Evolutionary conservation across 1,140 invertebrate species (phyloP), one percentile per base, ranked within the genome.

Genomic region (Papilio polytes): DNA sequence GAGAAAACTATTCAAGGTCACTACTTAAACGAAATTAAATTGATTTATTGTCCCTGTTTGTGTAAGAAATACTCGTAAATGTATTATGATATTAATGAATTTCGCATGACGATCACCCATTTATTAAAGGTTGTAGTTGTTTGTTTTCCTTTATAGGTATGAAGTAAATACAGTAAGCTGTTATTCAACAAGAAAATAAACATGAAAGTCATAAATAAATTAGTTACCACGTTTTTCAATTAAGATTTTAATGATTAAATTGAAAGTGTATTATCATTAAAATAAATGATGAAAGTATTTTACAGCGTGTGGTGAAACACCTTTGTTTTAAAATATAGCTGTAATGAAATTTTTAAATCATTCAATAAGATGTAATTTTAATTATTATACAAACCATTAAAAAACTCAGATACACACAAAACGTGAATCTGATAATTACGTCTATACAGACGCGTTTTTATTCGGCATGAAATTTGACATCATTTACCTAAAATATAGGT

Each of bases 401-500:
- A 18, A 51, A 18, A 51, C 15, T 51, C 15, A 15, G 18, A 18
- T 18, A 56, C 18, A 20, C n/a, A 1, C 8, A 53, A 20, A 56
- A 20, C 7, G 18, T 20, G 53, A n/a, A 56, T 56, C n/a, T 20
- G 6, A 56, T n/a, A n/a, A n/a, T 56, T 56, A 56, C n/a, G 53
- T 20, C 53, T 20, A n/a, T 56, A 20, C 53, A 20, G n/a, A 56
- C 18, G 6, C 3, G 15, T 51, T 51, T 51, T 51, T 6, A 53
- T 53, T n/a, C 7, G 18, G 15, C 18, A 53, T 53, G 51, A 53
- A 18, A 53, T 48, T 48, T 48, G 46, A 48, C 46, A 48, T 48
- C 6, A 48, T 85, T 85, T 85, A 83, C 84, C 66, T 74, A 78
- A 85, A 83, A 84, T 70, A 80, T 80, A 81, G 79, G 82, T 80